Percentiles rank a stretch among this genome's conserved stretches.
phyloP scores from a whole-genome alignment of 2,113 vertebrate species.

The Perognathus longimembris region DNA sequence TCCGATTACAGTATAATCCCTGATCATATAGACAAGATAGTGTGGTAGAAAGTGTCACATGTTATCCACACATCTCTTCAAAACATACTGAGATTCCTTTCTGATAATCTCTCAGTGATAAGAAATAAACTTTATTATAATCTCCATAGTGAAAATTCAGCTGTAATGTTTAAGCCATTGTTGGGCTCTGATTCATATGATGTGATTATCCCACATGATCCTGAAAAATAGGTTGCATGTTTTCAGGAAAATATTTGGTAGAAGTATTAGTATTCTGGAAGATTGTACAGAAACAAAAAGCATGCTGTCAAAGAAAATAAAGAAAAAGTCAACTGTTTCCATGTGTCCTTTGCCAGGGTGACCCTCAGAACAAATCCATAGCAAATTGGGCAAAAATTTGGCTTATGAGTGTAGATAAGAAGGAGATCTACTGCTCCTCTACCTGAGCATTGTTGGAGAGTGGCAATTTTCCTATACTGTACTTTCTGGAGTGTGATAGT shows the following conservation, averaged over 20 bases:
- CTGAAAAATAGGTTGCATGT: not conserved
- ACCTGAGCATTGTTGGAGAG: not conserved
- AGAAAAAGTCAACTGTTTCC: not conserved
- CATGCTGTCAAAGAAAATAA: not conserved
- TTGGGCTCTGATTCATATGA: not conserved
- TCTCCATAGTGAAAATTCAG: not conserved
- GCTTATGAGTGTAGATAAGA: not conserved
- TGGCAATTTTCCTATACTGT: not conserved
- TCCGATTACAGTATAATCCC: conserved; percentile 30
- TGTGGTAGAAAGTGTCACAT: not conserved
- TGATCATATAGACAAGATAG: conserved; percentile 42
- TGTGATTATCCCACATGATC: not conserved
- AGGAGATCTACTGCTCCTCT: not conserved
- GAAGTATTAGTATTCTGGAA: conserved; percentile 29
- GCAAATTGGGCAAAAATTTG: not conserved
- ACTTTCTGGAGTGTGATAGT: no score
- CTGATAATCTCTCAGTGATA: not conserved
- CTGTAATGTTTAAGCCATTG: not conserved
- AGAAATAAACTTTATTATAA: not conserved
- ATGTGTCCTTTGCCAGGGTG: not conserved
- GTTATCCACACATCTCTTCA: conserved; percentile 62
- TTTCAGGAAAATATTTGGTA: conserved; percentile 5
- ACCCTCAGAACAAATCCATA: not conserved
- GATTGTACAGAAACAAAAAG: not conserved
- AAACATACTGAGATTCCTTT: conserved; percentile 49